Conservation (phyloP, 2,888 invertebrate genomes). For the Ernsta delagoae region DNA sequence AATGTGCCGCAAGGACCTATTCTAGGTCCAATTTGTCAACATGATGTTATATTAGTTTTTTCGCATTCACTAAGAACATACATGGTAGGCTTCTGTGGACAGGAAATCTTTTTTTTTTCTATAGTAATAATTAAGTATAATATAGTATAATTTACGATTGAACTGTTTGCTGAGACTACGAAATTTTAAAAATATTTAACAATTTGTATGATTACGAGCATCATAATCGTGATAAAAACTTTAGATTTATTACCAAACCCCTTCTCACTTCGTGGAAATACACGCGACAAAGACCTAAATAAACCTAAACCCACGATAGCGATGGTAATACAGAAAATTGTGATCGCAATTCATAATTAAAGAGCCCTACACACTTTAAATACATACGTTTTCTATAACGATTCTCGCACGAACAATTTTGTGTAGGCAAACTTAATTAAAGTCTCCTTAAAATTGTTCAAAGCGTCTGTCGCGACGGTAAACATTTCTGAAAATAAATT, state of each 20-base stretch:
- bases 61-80: no score
- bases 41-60: no score
- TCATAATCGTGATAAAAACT: neutral
- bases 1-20: neutral
- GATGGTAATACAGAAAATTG: conserved; percentile 16
- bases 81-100: neutral
- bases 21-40: neutral
- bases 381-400: conserved; percentile 33
- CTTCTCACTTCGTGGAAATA: neutral
- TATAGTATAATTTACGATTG: no score
- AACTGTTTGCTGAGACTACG: no score
- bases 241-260: neutral
- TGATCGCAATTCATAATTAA: conserved; percentile 29
- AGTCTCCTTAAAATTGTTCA: conserved; percentile 37
- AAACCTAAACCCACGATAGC: conserved; percentile 9
- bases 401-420: conserved; percentile 35
- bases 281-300: neutral
- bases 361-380: conserved; percentile 27
- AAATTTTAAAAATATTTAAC: no score
- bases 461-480: conserved; percentile 32
- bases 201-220: no score
- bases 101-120: no score
- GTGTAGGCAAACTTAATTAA: conserved; percentile 36
- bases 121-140: no score
- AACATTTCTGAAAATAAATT: conserved; percentile 35